Percentiles rank a stretch among this genome's conserved stretches.
phyloP scores from a whole-genome alignment of 2,888 invertebrate species.

The Rotaria magnacalcarata region DNA sequence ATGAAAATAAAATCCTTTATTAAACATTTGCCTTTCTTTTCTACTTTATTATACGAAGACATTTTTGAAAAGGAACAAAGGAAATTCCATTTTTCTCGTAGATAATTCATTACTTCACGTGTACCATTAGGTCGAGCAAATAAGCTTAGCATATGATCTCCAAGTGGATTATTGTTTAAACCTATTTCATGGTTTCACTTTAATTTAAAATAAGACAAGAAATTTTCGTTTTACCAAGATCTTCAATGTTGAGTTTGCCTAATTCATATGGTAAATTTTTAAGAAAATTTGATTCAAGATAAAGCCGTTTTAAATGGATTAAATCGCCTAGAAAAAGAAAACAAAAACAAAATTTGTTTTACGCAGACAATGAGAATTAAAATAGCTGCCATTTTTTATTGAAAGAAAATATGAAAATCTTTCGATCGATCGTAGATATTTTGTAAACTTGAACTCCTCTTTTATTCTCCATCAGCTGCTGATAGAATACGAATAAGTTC shows the following conservation, averaged over 20 bases:
- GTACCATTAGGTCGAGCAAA: constrained; percentile 24
- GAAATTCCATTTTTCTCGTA: constrained; percentile 21
- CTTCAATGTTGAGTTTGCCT: neutral
- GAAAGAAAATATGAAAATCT: too few relatives aligned
- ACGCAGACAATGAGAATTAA: too few relatives aligned
- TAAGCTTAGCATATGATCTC: constrained; percentile 13
- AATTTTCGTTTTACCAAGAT: neutral
- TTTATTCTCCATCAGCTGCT: too few relatives aligned
- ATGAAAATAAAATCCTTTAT: neutral
- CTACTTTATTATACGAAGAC: neutral
- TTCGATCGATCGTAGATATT: too few relatives aligned
- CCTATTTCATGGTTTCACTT: neutral
- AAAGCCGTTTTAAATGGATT: neutral
- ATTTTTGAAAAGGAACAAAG: neutral
- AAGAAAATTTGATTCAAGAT: neutral
- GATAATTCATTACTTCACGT: constrained; percentile 25
- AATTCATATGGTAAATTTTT: constrained; percentile 33
- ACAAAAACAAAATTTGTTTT: too few relatives aligned
- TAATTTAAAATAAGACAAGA: neutral
- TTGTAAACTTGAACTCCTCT: too few relatives aligned
- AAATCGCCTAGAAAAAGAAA: neutral
- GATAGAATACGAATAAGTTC: too few relatives aligned
- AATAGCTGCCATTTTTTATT: too few relatives aligned
- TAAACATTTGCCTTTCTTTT: neutral
- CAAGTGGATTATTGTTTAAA: constrained; percentile 31